A percentile compares a stretch with the other conserved stretches of the same genome.
These are phyloP conservation scores for Rhabdomys pumilio DNA, from an alignment of 2,797 vertebrate species.

Conservation along the genomic window DNA sequence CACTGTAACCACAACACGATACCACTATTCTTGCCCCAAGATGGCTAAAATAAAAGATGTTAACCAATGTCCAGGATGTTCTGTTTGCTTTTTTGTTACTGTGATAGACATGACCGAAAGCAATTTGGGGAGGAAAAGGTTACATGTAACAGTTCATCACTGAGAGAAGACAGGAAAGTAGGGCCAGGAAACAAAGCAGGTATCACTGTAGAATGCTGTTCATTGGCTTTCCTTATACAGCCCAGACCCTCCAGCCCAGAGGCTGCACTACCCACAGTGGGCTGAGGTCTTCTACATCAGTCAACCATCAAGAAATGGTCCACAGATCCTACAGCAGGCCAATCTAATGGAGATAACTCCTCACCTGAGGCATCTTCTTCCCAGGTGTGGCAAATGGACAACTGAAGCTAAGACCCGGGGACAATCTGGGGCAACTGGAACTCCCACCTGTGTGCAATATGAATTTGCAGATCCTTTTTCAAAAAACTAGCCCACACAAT, in stretches of 20 bases:
- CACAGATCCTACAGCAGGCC: background rate
- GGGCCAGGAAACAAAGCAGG: background rate
- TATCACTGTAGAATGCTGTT: background rate
- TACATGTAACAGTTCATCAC: background rate
- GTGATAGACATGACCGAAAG: background rate
- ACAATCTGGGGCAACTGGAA: background rate
- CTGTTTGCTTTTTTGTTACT: background rate
- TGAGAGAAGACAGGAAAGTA: background rate
- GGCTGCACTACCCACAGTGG: background rate
- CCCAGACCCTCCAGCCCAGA: background rate
- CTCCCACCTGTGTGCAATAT: no score
- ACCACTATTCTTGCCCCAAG: background rate
- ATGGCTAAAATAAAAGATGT: constrained; percentile 5
- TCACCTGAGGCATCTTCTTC: background rate
- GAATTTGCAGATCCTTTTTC: background rate
- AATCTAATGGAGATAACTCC: background rate
- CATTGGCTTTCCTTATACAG: background rate
- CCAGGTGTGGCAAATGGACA: background rate
- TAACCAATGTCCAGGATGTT: background rate
- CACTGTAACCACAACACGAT: background rate
- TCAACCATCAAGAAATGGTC: background rate
- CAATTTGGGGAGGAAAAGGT: background rate
- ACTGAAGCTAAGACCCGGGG: background rate
- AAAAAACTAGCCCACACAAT: background rate
- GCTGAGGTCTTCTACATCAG: background rate